Evolutionary conservation across 2,113 vertebrate genomes (phyloP), one percentile per base, ranked within the genome.

Genomic region (Grammomys dolichurus): DNA sequence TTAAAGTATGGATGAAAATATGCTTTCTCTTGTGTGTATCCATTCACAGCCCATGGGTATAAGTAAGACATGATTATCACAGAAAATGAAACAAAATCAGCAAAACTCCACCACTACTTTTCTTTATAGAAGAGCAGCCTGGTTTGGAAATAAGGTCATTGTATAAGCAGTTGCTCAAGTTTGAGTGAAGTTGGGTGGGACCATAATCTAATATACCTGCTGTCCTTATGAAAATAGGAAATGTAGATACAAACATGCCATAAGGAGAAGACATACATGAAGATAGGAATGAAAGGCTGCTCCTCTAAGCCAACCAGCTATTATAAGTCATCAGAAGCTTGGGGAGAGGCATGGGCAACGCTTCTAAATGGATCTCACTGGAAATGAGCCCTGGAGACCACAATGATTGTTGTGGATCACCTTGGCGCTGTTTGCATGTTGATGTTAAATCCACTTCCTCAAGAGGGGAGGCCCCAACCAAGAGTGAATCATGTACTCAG

Each of bases 1-100:
- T 51, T 65, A 58, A 87, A 48, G 8, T 31, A 7, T 89, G 20
- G 12, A 19, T 90, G 56, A 28, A 91, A 95, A 80, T 77, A 72
- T 36, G 4, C 43, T 97, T 81, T 6, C 3, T 67, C 16, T 43
- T 93, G 7, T 17, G 3, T 70, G 22, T n/a, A 40, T 76, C 36
- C 56, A 75, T 14, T 90, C 51, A 28, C 24, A 76, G 43, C 16
- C 60, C 58, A 7, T 65, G 2, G 72, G 56, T 56, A 46, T 78
- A 75, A 33, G 46, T 82, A 75, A 28, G 33, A 73, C 40, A 96
- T 87, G 54, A 56, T 88, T 95, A 90, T 75, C 43, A 73, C 22
- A 86, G 86, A 89, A 81, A 81, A 94, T 43, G 36, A 86, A 85
- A 46, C 11, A 73, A 90, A 95, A 92, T 92, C 22, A 96, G 56